Base-by-base conservation (phyloP, 2,113 vertebrate genomes). In the Microtus oregoni region DNA sequence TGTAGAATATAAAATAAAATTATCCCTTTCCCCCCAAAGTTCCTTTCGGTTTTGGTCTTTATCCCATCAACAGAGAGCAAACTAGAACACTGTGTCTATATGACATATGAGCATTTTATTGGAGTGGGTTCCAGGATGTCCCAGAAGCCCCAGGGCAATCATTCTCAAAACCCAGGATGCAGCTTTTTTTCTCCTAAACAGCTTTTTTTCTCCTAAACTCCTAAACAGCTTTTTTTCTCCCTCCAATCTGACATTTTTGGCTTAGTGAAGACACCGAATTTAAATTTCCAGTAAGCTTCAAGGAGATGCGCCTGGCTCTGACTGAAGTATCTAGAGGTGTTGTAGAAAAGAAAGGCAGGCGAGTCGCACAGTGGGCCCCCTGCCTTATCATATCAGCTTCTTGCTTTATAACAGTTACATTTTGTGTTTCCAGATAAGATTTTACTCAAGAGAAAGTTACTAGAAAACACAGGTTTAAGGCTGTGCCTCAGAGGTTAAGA, bases 401-500 rank as follows among this genome's bases (percentile, higher is more conserved):
- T 95, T 47, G 22, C 13, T 55, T 68, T 65, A 44, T 19, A 63
- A 50, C 32, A 86, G 41, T 77, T 68, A n/a, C 44, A 41, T 92
- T 88, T 90, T 47, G 35, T 72, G 35, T 72, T 41, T 85, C 47
- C 13, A 81, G 70, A 47, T 85, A 81, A 88, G 35, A 91, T 92
- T 95, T 97, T 89, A 61, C 92, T 93, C 79, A 92, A 68, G 38
- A 89, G 89, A 93, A 79, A 7, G 26, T 73, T 88, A 73, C 50
- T 22, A 44, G 1, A 90, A 86, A 86, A 30, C 24, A 44, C n/a
- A 65, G 41, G n/a, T 30, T 44, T 85, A 65, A 85, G 44, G 44
- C 47, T 1, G 30, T 55, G 50, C 4, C 32, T 35, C 50, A 79
- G 32, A 52, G 47, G 63, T 26, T 44, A 68, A 35, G 63, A 7